Base-by-base conservation (phyloP, 2,113 vertebrate genomes). In the Xenopus borealis region DNA sequence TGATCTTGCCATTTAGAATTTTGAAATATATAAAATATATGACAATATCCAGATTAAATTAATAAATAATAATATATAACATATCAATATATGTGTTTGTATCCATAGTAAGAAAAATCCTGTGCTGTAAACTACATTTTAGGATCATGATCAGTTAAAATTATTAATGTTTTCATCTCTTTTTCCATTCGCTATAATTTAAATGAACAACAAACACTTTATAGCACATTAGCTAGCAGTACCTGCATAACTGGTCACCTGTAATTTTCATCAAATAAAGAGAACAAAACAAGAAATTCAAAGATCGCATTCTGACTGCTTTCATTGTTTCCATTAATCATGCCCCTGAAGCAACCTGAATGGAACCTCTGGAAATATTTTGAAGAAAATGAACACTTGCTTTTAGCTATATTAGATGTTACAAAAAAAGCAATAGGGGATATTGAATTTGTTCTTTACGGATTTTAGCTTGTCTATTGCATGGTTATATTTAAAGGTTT, bases 331-430 rank as follows among this genome's bases (percentile, higher is more conserved):
- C 8, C 17, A 58, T 18, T 19, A 58, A 58, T 18, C 55, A 58
- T 19, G 7, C 55, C 55, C 13, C 55, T 40, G 5, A 58, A 10
- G 16, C 17, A 10, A 6, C 14, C 18, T 58, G 16, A 58, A 10
- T 18, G 9, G 17, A 58, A 58, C 18, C 55, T 58, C 5, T 58
- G 14, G 16, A 58, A 58, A n/a, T 19, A 58, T 58, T 58, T 19
- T 58, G 17, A 58, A 58, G 55, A 58, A 58, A 58, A 58, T 58
- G 55, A 58, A 58, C 13, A 58, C 55, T 58, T 16, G 55, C 55
- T 58, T 58, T 58, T 58, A 58, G 55, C 55, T 9, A 58, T 58
- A 19, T 58, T 58, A 58, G 16, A 19, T n/a, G 55, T 58, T 58
- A 58, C 55, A 58, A 58, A 50, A 50, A 50, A 58, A 58, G 55